Percentiles rank a stretch among this genome's conserved stretches.
Conservation (phyloP, 2,888 invertebrate genomes). For the Rhagophthalmus giganteus region DNA sequence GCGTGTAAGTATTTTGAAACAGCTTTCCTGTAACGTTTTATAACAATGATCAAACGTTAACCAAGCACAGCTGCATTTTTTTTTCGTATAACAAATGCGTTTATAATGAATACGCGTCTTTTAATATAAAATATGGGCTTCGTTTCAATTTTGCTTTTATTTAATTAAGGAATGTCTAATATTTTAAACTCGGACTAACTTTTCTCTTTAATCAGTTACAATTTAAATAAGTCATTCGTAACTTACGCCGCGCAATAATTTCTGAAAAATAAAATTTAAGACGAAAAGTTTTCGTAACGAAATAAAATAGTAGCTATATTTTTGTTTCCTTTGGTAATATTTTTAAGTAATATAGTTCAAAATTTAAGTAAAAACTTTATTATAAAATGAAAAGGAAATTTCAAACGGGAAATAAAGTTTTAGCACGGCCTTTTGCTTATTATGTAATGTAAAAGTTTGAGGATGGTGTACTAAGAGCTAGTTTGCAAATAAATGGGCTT, state of each 20-base stretch:
- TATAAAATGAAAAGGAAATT: slow-evolving; percentile 35
- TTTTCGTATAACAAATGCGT: no score
- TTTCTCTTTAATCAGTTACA: no score
- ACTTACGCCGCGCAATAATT: no score
- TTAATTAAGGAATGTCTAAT: background rate
- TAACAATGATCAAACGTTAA: no score
- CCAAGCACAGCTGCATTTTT: no score
- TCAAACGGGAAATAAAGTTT: slow-evolving; percentile 41
- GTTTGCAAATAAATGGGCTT: slow-evolving; percentile 47
- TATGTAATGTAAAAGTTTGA: slow-evolving; percentile 43
- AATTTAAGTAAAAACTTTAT: slow-evolving; percentile 30
- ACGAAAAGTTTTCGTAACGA: slow-evolving; percentile 1
- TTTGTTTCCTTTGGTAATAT: slow-evolving; percentile 13
- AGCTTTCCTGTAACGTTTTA: no score
- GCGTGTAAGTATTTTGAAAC: no score
- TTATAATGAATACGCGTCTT: no score
- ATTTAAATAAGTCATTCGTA: no score
- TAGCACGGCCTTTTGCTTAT: slow-evolving; percentile 38
- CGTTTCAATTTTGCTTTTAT: no score
- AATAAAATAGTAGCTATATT: slow-evolving; percentile 4
- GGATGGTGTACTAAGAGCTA: slow-evolving; percentile 43
- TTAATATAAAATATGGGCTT: no score
- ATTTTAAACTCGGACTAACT: no score
- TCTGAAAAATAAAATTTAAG: background rate
- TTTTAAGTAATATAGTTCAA: slow-evolving; percentile 24